Base-by-base conservation (phyloP, 2,113 vertebrate genomes). In the Galbula dea region DNA sequence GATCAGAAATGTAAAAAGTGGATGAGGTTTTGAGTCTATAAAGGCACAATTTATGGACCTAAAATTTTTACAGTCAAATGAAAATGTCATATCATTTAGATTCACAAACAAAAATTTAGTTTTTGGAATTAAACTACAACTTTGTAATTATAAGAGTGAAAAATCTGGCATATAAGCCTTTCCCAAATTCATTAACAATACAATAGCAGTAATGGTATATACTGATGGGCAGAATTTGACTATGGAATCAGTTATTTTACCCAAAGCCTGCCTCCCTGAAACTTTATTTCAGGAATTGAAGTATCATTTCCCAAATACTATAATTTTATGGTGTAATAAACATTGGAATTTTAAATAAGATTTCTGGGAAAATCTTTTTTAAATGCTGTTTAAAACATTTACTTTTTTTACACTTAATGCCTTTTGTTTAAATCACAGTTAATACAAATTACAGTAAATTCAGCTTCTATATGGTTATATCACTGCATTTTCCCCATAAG, bases 241-340 rank as follows among this genome's bases (percentile, higher is more conserved):
- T 83, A 51, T 77, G 22, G 32, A 88, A 79, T 75, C 68, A 90
- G n/a, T 20, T 86, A 39, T 78, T 94, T 80, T 71, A 72, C 36
- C 4, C 45, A 36, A 84, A 92, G 34, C 37, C 32, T 90, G 45
- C 14, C 77, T 73, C 61, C 21, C 32, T 76, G 48, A 82, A 94
- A 92, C 45, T 92, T 88, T 63, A 86, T 92, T 94, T 93, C 41
- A 82, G 65, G 29, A 90, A 89, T 9, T 49, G 22, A 86, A 75
- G 9, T 32, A 76, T 68, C 24, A 37, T 90, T 93, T 84, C 65
- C 69, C 49, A 71, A 66, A 57, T 73, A 49, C 39, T 72, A 45
- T 61, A 55, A 86, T 82, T 93, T 92, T 84, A 82, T 82, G 15
- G 7, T 34, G 16, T 37, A 92, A 84, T 90, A 92, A 95, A 75